A percentile compares a stretch with the other conserved stretches of the same genome.
phyloP scores from a whole-genome alignment of 2,888 invertebrate species.

The Ramazzottius varieornatus region DNA sequence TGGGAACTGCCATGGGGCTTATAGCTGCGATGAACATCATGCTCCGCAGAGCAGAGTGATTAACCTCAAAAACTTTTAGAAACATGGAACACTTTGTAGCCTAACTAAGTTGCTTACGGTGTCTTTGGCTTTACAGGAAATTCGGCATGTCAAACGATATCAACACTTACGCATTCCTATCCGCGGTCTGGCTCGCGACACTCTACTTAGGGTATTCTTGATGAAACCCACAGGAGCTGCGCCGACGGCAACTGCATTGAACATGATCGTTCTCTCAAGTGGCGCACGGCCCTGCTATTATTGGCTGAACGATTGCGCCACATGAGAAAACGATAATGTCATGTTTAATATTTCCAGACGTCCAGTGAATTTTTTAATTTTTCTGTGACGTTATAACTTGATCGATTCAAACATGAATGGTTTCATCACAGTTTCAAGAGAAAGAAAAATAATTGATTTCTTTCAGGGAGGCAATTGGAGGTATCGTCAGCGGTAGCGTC shows the following conservation, averaged over 20 bases:
- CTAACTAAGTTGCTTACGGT: not conserved
- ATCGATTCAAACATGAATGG: not conserved
- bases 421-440: too few species aligned
- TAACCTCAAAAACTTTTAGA: not conserved
- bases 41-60: not conserved
- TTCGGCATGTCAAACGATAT: not conserved
- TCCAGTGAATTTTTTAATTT: too few species aligned
- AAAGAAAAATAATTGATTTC: too few species aligned
- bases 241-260: too few species aligned
- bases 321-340: too few species aligned
- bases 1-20: not conserved
- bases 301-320: too few species aligned
- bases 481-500: not conserved
- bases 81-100: not conserved
- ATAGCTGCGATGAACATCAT: not conserved
- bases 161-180: not conserved
- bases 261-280: too few species aligned
- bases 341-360: too few species aligned
- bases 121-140: not conserved
- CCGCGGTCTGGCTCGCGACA: not conserved
- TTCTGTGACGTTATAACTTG: not conserved
- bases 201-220: conserved; percentile 1
- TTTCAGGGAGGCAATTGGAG: not conserved
- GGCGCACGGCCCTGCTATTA: too few species aligned
- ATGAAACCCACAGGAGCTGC: too few species aligned